These are phyloP conservation scores for Hemaris fuciformis DNA, from an alignment of 2,888 invertebrate genomes.

Conservation along the genomic window DNA sequence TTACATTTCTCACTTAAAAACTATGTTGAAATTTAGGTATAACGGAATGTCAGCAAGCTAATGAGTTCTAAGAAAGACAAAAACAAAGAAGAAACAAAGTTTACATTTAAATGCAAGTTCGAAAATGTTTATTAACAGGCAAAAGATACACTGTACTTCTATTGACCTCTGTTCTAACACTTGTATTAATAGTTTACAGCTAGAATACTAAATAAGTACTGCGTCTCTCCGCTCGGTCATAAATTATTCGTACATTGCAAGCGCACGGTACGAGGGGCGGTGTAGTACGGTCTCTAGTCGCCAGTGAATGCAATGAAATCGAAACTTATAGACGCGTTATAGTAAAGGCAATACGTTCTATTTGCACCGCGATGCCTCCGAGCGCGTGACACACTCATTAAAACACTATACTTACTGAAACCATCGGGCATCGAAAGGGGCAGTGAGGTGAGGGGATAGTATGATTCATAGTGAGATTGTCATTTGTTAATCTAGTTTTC, in stretches of 20 bases:
- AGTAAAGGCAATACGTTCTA: background rate
- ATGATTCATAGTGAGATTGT: background rate
- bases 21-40: too few species aligned
- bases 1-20: too few species aligned
- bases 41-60: too few species aligned
- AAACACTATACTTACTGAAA: background rate
- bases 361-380: background rate
- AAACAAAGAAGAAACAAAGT: too few species aligned
- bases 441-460: background rate
- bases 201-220: background rate
- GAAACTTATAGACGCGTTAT: conserved; percentile 1
- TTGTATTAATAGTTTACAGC: background rate
- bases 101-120: too few species aligned
- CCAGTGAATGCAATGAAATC: conserved; percentile 9
- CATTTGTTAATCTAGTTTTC: background rate
- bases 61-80: too few species aligned
- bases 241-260: background rate
- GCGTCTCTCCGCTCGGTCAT: background rate
- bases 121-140: background rate
- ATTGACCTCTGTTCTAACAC: background rate
- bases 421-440: background rate
- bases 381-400: background rate
- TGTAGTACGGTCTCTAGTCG: background rate
- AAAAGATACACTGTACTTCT: background rate
- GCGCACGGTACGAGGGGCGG: background rate